Evolutionary conservation across 2,888 invertebrate species (phyloP), one percentile per base, ranked within the genome.

Genomic region (Uropetala carovei): DNA sequence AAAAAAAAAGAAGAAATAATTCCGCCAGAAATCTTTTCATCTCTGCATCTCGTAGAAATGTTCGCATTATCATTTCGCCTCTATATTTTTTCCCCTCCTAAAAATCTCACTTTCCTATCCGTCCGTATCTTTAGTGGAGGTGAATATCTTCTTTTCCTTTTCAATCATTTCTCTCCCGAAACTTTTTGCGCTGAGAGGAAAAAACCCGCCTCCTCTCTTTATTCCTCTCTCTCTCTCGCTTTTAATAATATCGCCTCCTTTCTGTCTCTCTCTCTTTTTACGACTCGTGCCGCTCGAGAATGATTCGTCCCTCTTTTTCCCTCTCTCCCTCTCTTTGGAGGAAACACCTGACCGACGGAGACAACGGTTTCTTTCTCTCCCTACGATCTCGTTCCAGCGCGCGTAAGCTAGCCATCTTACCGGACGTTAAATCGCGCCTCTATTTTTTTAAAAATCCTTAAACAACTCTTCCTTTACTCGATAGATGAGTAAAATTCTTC

Each of bases 261-360:
- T 68, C 22, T 22, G 68, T 2, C 13, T 27, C 75, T 75, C 22
- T 75, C 75, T 27, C 75, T 75, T 27, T 43, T 43, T 43, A 43
- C 43, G 43, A 43, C 43, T 43, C 43, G 43, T 43, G 43, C 75
- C 75, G 27, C 27, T 75, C 27, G 27, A 75, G 22, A 75, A 75
- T 43, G 43, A 43, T 43, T 43, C 75, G 18, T 75, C 75, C 16
- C 22, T 16, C 68, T 75, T 75, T 75, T 75, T 75, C 22, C 27
- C 75, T 27, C 22, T 27, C 75, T 75, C 27, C 22, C 22, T 75
- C 75, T 75, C 43, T 75, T 22, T 75, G 75, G 75, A 75, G 27
- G 75, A 75, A 75, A 75, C 75, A 75, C 75, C 75, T 75, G 75
- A 75, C 75, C 75, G 75, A 22, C 75, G 75, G 75, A 75, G 27